These are phyloP conservation scores for Palloptera scutellata DNA, from an alignment of 2,888 invertebrate genomes.

Conservation along the genomic window DNA sequence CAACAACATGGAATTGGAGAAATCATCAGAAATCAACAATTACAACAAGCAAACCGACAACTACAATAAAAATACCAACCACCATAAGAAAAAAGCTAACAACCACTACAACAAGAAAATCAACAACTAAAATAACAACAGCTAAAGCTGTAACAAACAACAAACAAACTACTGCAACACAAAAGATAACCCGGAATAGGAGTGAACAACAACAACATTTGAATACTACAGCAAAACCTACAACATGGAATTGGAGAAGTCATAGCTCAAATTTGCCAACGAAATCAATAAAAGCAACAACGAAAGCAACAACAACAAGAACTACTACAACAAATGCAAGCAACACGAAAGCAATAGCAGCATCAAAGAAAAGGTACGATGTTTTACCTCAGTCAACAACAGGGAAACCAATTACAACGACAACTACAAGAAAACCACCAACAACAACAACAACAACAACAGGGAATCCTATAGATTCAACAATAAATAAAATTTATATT, in stretches of 20 bases:
- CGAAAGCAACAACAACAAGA: background rate
- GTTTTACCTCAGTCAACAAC: background rate
- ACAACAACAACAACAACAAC: slow-evolving; percentile 11
- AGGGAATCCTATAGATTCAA: slow-evolving; percentile 13
- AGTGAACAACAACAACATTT: too few relatives aligned
- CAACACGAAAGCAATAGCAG: background rate
- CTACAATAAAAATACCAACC: slow-evolving; percentile 2
- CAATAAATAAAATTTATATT: slow-evolving; percentile 4
- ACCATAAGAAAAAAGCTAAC: background rate
- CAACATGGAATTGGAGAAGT: slow-evolving; percentile 10
- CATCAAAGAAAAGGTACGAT: slow-evolving; percentile 26
- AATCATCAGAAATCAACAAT: background rate
- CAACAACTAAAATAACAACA: slow-evolving; percentile 23
- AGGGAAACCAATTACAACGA: slow-evolving; percentile 15
- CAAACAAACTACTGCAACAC: too few relatives aligned
- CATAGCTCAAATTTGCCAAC: slow-evolving; percentile 9
- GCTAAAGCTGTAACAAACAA: background rate
- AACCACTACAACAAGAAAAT: background rate
- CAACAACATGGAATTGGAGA: slow-evolving; percentile 23
- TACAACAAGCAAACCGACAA: background rate
- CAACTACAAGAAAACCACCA: slow-evolving; percentile 13
- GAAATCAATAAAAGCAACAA: background rate
- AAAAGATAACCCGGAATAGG: too few relatives aligned
- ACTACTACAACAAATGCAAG: slow-evolving; percentile 19
- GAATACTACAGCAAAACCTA: background rate